Conservation (phyloP, 2,113 vertebrate genomes). For the Trematocara zebra region DNA sequence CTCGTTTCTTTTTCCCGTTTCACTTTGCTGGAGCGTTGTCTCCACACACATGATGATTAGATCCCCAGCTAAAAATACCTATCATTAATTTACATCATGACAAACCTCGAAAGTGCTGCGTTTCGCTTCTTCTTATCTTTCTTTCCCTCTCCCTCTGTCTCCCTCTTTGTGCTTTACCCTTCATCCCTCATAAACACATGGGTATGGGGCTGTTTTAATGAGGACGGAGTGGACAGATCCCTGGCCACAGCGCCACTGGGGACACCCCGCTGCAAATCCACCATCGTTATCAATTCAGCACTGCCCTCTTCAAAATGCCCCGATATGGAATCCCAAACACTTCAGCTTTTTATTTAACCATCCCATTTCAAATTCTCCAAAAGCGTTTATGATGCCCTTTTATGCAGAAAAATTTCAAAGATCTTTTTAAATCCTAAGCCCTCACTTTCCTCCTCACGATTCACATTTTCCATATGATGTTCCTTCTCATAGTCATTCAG, state of each 20-base stretch:
- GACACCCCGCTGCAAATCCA: conserved; percentile 4
- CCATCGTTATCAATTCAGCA: conserved; percentile 25
- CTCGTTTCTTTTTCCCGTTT: conserved; percentile 8
- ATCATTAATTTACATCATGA: conserved; percentile 54
- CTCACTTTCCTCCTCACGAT: background rate
- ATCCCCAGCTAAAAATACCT: conserved; percentile 52
- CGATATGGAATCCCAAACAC: conserved; percentile 11
- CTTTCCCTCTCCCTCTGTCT: background rate
- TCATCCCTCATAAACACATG: conserved; percentile 15
- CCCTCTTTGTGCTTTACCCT: background rate
- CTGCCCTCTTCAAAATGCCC: conserved; percentile 16
- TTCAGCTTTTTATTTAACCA: conserved; percentile 16
- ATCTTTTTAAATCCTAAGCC: background rate
- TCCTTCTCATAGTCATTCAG: background rate
- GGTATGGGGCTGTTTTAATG: conserved; percentile 37
- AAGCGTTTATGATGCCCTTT: background rate
- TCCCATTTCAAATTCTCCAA: background rate
- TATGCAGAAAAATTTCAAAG: background rate
- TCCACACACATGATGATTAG: conserved; percentile 42
- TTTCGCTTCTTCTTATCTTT: background rate
- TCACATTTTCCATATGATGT: background rate
- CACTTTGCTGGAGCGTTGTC: background rate
- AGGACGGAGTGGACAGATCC: conserved; percentile 42
- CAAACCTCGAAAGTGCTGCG: conserved; percentile 30
- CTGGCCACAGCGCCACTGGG: background rate